Conservation (phyloP, 2,888 invertebrate species). For the Eurytoma californica region DNA sequence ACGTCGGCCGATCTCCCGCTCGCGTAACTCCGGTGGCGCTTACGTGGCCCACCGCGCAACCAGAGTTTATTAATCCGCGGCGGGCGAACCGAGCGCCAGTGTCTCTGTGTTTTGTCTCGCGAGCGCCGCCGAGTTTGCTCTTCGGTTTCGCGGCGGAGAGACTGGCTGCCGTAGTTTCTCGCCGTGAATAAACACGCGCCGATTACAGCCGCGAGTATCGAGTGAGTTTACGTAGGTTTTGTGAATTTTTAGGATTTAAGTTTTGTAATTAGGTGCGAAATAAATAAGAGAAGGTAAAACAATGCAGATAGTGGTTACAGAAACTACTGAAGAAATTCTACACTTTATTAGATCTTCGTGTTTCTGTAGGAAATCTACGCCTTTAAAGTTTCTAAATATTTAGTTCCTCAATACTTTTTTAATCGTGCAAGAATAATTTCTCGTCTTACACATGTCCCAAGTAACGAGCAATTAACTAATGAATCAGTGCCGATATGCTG, state of each 20-base stretch:
- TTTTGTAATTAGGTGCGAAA: not conserved
- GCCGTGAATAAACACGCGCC: no score
- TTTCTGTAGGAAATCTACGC: not conserved
- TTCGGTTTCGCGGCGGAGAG: not conserved
- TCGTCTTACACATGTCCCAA: not conserved
- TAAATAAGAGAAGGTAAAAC: slow-evolving; percentile 17
- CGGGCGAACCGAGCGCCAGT: not conserved
- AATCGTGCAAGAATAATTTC: not conserved
- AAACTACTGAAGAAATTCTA: no score
- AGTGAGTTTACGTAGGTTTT: no score
- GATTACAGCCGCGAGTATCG: not conserved
- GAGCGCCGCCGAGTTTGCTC: not conserved
- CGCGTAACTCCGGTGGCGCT: slow-evolving; percentile 6
- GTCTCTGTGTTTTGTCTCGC: not conserved
- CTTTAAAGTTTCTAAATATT: not conserved
- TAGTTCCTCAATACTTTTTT: not conserved
- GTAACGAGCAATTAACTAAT: no score
- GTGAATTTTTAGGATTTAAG: no score
- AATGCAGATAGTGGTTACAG: not conserved
- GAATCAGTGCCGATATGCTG: no score
- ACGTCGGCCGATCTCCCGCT: not conserved
- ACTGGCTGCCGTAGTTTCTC: no score
- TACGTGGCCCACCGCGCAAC: not conserved
- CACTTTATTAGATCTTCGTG: not conserved
- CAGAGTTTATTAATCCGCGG: not conserved